Evolutionary conservation across 2,113 vertebrate genomes (phyloP).

Genomic region (Ceyx margarethae): DNA sequence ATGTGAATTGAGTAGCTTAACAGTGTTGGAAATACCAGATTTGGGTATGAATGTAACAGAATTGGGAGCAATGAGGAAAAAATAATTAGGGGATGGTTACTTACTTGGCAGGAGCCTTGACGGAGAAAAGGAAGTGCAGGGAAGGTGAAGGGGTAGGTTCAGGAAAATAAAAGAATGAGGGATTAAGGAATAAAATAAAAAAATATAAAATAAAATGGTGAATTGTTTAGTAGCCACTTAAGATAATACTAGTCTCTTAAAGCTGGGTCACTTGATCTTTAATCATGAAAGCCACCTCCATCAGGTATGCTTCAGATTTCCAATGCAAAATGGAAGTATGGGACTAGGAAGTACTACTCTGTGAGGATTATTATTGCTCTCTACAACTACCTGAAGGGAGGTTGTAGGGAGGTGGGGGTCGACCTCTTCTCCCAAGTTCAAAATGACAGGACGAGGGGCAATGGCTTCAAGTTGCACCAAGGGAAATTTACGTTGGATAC

Average conservation of each 20-base stretch:
- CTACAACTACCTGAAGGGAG: too few species aligned
- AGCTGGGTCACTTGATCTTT: not conserved
- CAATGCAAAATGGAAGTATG: not conserved
- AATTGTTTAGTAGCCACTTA: not conserved
- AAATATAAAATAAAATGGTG: not conserved
- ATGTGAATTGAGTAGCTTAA: not conserved
- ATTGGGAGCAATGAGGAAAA: not conserved
- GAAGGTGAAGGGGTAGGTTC: not conserved
- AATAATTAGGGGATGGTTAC: not conserved
- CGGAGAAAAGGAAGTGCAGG: not conserved
- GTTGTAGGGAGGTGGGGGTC: too few species aligned
- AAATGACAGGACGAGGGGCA: too few species aligned
- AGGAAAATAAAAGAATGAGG: not conserved
- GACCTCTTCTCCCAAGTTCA: too few species aligned
- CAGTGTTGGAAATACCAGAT: not conserved
- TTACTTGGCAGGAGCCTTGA: not conserved
- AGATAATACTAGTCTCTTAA: not conserved
- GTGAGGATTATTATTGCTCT: not conserved
- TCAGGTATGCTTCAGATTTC: rapidly evolving
- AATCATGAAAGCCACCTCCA: not conserved
- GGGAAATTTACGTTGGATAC: too few species aligned
- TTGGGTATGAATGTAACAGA: not conserved
- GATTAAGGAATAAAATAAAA: not conserved
- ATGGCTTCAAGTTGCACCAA: too few species aligned
- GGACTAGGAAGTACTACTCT: not conserved